Base-by-base conservation (phyloP, 2,113 vertebrate species). In the Actenoides lindsayi region DNA sequence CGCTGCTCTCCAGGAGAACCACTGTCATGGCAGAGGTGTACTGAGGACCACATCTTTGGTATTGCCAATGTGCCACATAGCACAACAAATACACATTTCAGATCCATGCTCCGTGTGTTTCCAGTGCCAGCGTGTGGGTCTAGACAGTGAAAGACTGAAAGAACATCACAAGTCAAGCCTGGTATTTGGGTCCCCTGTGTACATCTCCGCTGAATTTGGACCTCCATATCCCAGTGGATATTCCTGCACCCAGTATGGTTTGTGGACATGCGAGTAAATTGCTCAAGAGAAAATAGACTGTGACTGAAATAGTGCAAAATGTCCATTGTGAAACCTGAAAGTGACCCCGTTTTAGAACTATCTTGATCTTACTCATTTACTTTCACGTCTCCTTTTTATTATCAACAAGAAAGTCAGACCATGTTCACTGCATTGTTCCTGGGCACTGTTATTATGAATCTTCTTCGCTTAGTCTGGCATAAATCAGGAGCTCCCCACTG, bases 401-500 rank as follows among this genome's bases (percentile, higher is more conserved):
- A 60, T 60, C 33, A n/a, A 10, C 17, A 60, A 57, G 60, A 90
- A 78, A 75, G 4, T 10, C 27, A 37, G 74, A 37, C 23, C 57
- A 94, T 73, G 46, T 94, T 94, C 37, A 31, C 44, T 51, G 44
- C 5, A 2, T 42, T 76, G 74, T 54, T 89, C 62, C 46, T 73
- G 67, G 62, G 77, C 50, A 48, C n/a, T 31, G 33, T 87, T 70
- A 54, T 59, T 76, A 30, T 62, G 81, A 89, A 69, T 73, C 2
- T 14, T 68, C 92, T 84, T 74, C 92, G 77, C 70, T 91, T 92
- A 65, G 33, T 89, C 56, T 89, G 89, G 74, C 54, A 82, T 63
- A 80, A 76, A 85, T 62, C 53, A 85, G 74, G 63, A 92, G 89
- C 89, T 93, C 57, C 77, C 67, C 11, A 0, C 50, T 62, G 88